Conservation (phyloP, 2,797 vertebrate species). For the Anableps anableps region DNA sequence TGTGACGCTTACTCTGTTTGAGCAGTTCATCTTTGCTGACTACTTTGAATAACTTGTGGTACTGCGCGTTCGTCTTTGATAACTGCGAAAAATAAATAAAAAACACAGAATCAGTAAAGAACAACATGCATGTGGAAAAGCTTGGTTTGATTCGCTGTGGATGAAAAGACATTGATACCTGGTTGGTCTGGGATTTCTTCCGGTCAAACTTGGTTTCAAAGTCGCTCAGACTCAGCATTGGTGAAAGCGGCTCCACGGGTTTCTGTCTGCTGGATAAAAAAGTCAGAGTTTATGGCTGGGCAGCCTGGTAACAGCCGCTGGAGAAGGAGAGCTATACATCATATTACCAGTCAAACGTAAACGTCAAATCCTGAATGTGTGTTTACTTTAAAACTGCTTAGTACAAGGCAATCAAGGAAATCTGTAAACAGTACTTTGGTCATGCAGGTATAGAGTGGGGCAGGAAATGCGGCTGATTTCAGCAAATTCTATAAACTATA, state of each 20-base stretch:
- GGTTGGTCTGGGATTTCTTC: slow-evolving; percentile 87
- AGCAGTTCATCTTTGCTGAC: slow-evolving; percentile 87
- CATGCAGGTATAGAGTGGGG: slow-evolving; percentile 10
- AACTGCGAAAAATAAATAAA: slow-evolving; percentile 73
- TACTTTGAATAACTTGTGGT: slow-evolving; percentile 94
- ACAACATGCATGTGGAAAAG: background rate
- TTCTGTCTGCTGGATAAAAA: slow-evolving; percentile 80
- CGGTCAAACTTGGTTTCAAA: slow-evolving; percentile 85
- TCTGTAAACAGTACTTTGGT: slow-evolving; percentile 46
- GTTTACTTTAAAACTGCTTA: slow-evolving; percentile 36
- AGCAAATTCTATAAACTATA: background rate
- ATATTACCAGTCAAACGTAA: background rate
- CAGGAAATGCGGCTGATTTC: no score
- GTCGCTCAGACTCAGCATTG: slow-evolving; percentile 75
- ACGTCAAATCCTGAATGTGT: background rate
- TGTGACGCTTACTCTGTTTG: slow-evolving; percentile 88
- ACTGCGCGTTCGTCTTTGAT: slow-evolving; percentile 89
- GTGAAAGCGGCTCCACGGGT: slow-evolving; percentile 80
- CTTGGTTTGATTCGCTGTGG: background rate
- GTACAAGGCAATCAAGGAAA: slow-evolving; percentile 25
- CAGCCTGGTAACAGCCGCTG: background rate
- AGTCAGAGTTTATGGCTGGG: slow-evolving; percentile 32
- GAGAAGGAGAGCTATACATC: background rate
- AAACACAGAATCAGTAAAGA: background rate
- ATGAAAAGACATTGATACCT: slow-evolving; percentile 72